Evolutionary conservation across 2,797 vertebrate genomes (phyloP), one percentile per base, ranked within the genome.

Genomic region (Hippopotamyrus pictus): DNA sequence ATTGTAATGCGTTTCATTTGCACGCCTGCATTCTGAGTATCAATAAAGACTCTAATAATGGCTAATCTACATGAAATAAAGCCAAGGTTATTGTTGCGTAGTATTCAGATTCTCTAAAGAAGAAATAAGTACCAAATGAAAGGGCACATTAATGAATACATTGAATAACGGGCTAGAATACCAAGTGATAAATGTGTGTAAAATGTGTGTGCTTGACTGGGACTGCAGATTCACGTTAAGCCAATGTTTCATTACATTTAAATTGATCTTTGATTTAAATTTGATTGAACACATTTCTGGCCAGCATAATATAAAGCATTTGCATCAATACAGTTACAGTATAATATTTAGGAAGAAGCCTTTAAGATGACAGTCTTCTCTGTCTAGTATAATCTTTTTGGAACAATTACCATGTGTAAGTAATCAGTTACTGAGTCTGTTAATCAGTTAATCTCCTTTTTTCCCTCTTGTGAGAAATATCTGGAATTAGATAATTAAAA

Each of bases 401-500:
- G 57, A 69, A 88, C 53, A 82, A 90, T 88, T 93, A 94, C 92
- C 91, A 76, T 88, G 92, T 93, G 93, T 92, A 92, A 94, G 92
- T 95, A 94, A 95, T 95, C 93, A 94, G 95, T 96, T 92, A 95
- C 94, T 90, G 88, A 92, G 91, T 92, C 92, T 93, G 93, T 95
- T 96, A 96, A 96, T 97, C 95, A 95, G 95, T 95, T 96, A 94
- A 96, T 96, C 95, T 95, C 89, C 92, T 92, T 91, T 92, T 94
- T 94, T 92, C 90, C 92, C 92, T 91, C 89, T 89, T 93, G 93
- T 94, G 92, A 94, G 94, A 94, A 96, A 95, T 94, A 95, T 95
- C 93, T 94, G 91, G 94, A 95, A 95, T 96, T 95, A 92, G 94
- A 96, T 97, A 96, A 97, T 97, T 96, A 96, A 96, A 96, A 96